Base-by-base conservation (phyloP, 2,888 invertebrate species). In the Corythucha ciliata region DNA sequence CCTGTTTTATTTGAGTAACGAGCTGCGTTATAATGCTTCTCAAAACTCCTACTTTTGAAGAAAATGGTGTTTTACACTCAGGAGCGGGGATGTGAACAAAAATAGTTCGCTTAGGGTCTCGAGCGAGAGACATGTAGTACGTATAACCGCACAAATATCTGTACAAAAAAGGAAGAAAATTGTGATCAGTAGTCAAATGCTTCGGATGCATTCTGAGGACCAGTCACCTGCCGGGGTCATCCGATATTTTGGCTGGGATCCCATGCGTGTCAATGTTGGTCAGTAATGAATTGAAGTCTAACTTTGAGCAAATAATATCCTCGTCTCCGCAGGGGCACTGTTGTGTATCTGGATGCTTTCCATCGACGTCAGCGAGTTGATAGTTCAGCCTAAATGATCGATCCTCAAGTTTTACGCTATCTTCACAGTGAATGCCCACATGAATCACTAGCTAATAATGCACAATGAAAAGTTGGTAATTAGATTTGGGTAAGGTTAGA, bases 61-160 rank as follows among this genome's bases (percentile, higher is more conserved):
- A n/a, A n/a, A n/a, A n/a, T n/a, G n/a, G n/a, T n/a, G n/a, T n/a
- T n/a, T n/a, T n/a, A n/a, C n/a, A n/a, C n/a, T n/a, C n/a, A n/a
- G 49, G 63, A 21, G 79, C 76, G 1, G 90, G 89, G 2, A 90
- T 86, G 66, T 90, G 89, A 16, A 89, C 73, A 66, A 90, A 89
- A 12, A 87, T 68, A 2, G 79, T 74, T 49, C 77, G 71, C 1
- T 67, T 64, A 48, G 70, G 69, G 69, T 82, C 74, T 20, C 79
- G 72, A 59, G 74, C 74, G 29, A 89, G 71, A 1, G 88, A 89
- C 21, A 78, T 77, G 70, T 81, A 88, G 70, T 80, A 89, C 47
- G 77, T 82, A 68, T 81, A 90, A 68, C 88, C 89, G 66, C 89
- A 90, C 3, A 89, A 70, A 66, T 80, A 90, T 67, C 84, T 49